Conservation (phyloP, 2,113 vertebrate genomes). For the Notarius quadriscutis region DNA sequence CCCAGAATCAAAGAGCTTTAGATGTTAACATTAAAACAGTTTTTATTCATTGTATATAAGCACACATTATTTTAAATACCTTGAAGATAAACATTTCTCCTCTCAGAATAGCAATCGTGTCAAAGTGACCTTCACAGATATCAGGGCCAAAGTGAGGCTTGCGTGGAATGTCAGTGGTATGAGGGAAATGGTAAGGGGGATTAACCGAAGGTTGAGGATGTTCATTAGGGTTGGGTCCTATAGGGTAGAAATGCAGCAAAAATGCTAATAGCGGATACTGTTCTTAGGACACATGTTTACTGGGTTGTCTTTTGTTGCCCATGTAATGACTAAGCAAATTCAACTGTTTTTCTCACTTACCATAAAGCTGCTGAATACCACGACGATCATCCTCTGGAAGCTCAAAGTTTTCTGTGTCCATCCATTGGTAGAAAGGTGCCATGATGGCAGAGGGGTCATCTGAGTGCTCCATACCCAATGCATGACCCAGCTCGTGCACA, state of each 20-base stretch:
- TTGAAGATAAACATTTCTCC: conserved; percentile 94
- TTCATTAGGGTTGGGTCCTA: conserved; percentile 66
- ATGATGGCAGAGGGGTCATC: conserved; percentile 89
- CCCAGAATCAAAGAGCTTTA: not conserved
- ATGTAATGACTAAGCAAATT: not conserved
- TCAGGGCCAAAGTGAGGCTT: conserved; percentile 76
- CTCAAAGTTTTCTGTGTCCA: conserved; percentile 86
- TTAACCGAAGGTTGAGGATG: conserved; percentile 61
- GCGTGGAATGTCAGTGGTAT: conserved; percentile 66
- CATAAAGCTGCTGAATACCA: conserved; percentile 87
- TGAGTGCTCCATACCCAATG: conserved; percentile 87
- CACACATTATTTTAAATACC: conserved; percentile 64
- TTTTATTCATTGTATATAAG: not conserved
- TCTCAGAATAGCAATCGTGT: conserved; percentile 82
- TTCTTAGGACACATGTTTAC: not conserved
- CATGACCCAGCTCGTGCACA: conserved; percentile 88
- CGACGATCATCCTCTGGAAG: conserved; percentile 84
- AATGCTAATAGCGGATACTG: not conserved
- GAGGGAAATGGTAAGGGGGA: conserved; percentile 59
- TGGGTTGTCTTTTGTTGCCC: not conserved
- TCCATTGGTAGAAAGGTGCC: conserved; percentile 94
- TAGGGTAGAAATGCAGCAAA: not conserved
- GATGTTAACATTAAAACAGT: not conserved
- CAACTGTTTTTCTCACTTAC: conserved; percentile 51
- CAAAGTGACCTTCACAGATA: conserved; percentile 89